phyloP scores from a whole-genome alignment of 2,113 vertebrate species.

The Lophura nycthemera region DNA sequence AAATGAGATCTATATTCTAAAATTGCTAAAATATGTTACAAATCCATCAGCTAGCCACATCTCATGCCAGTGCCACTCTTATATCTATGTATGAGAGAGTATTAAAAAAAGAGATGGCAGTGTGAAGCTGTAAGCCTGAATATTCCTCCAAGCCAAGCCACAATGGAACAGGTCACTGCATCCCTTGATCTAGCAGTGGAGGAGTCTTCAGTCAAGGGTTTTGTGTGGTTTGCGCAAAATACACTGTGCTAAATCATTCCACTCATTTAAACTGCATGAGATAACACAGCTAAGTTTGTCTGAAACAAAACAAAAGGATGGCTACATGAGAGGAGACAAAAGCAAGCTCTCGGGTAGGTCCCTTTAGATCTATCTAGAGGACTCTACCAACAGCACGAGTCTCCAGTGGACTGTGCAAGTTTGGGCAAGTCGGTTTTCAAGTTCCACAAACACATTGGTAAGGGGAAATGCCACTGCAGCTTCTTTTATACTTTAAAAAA shows the following conservation, averaged over 20 bases:
- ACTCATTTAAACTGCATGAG: not conserved
- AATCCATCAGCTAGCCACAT: not conserved
- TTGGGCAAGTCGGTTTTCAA: not conserved
- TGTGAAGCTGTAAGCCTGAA: not conserved
- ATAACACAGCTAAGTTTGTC: not conserved
- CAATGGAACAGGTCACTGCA: not conserved
- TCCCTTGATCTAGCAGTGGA: not conserved
- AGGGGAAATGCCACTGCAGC: not conserved
- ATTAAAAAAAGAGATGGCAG: not conserved
- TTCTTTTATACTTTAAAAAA: not conserved
- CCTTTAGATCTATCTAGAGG: not conserved
- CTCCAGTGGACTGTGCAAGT: not conserved
- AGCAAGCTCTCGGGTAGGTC: not conserved
- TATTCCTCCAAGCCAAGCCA: not conserved
- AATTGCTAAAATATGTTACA: not conserved
- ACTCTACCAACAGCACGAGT: rapidly evolving
- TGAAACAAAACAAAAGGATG: not conserved
- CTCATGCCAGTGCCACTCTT: not conserved
- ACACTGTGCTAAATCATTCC: not conserved
- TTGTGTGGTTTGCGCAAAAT: not conserved
- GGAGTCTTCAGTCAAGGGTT: not conserved
- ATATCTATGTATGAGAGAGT: not conserved
- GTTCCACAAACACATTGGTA: not conserved
- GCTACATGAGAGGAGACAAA: not conserved
- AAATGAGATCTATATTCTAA: too few relatives aligned